Evolutionary conservation across 2,113 vertebrate species (phyloP), one percentile per base, ranked within the genome.

Genomic region (Lasiurus cinereus): DNA sequence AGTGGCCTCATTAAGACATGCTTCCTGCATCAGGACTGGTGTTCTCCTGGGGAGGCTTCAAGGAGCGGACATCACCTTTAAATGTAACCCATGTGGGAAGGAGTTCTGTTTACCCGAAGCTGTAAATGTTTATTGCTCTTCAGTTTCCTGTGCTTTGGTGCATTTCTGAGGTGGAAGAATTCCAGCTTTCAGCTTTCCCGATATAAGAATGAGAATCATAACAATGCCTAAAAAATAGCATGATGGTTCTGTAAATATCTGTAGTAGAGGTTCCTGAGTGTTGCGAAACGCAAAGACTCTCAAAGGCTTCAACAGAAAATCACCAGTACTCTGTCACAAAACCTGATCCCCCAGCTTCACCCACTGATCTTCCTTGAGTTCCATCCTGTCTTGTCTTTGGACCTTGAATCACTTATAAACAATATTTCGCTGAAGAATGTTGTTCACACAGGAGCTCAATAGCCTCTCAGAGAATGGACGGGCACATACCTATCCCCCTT

Each of bases 321-420:
- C 29, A 0, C 66, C 87, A 92, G 72, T 31, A 95, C 95, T 39
- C 59, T 91, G 83, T 91, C 95, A 77, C 50, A 77, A 59, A 70
- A 11, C 24, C 73, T 54, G 43, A 88, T 27, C 13, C 36, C 29
- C 90, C 3, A 6, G 14, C 14, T 78, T 70, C 48, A 74, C 24
- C 43, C 73, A 24, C 70, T 8, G 39, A 24, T n/a, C 48, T 85
- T 69, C 89, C 39, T 48, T 46, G 36, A 52, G 29, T 62, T 70
- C 46, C 39, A 77, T 3, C 8, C n/a, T 18, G 72, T 69, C 19
- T 74, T 6, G 6, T 74, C 83, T 93, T 96, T 93, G 91, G 48
- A 85, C 94, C 76, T 83, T 95, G 39, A 59, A 96, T 64, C 78
- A 82, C 90, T 92, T 79, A 78, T 95, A 94, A 78, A 78, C 59